Conservation (phyloP, 2,888 invertebrate species). For the Teleiodes luculella region DNA sequence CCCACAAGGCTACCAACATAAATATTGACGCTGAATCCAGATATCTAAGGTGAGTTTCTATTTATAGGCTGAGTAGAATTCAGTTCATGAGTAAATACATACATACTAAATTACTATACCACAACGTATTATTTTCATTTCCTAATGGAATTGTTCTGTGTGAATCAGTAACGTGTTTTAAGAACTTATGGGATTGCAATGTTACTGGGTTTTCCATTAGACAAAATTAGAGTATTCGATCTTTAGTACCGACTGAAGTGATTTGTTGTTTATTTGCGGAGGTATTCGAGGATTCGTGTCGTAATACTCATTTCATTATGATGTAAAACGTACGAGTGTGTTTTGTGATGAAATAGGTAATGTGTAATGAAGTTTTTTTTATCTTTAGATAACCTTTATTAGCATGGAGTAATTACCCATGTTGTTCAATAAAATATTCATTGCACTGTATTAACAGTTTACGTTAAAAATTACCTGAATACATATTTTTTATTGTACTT, state of each 20-base stretch:
- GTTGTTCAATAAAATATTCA: too few relatives aligned
- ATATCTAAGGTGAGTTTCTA: slow-evolving; percentile 39
- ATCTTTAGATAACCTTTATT: background rate
- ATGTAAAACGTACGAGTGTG: background rate
- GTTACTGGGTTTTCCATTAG: slow-evolving; percentile 27
- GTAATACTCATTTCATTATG: background rate
- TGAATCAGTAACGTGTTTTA: slow-evolving; percentile 30
- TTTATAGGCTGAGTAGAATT: slow-evolving; percentile 15
- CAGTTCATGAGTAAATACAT: background rate
- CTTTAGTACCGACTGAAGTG: slow-evolving; percentile 16
- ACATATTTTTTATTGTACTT: too few relatives aligned
- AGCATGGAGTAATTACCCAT: too few relatives aligned
- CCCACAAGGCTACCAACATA: slow-evolving; percentile 2
- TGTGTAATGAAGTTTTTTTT: background rate
- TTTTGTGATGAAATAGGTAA: background rate
- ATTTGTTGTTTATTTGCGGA: slow-evolving; percentile 18
- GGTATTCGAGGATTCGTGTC: background rate
- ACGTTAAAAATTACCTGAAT: too few relatives aligned
- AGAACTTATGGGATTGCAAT: slow-evolving; percentile 25
- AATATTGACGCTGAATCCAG: slow-evolving; percentile 20
- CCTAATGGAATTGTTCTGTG: slow-evolving; percentile 32
- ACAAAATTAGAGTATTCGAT: slow-evolving; percentile 25
- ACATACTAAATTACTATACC: background rate
- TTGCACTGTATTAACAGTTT: too few relatives aligned
- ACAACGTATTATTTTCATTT: slow-evolving; percentile 31